Evolutionary conservation across 2,888 invertebrate species (phyloP).

Genomic region (Dicyrtoma fusca): DNA sequence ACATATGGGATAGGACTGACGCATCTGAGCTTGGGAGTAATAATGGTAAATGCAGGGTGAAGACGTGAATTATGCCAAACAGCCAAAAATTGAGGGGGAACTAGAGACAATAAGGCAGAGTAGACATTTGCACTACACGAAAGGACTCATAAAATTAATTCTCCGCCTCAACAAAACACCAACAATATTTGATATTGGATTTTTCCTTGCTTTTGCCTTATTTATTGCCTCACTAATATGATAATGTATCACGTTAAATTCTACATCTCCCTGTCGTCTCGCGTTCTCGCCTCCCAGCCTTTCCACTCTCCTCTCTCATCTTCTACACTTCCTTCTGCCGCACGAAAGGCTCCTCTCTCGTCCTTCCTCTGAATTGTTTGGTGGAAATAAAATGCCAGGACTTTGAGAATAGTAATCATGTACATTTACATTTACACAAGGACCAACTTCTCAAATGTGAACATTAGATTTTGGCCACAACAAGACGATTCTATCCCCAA

Average conservation of each 20-base stretch:
- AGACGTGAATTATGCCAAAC: too few species aligned
- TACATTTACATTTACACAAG: not conserved
- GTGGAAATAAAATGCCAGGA: not conserved
- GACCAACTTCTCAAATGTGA: not conserved
- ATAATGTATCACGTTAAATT: slow-evolving; percentile 27
- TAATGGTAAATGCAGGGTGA: too few species aligned
- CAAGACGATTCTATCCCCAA: slow-evolving; percentile 7
- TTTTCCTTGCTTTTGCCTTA: slow-evolving; percentile 15
- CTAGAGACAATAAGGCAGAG: slow-evolving; percentile 16
- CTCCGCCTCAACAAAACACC: slow-evolving; percentile 18
- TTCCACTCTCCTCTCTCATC: not conserved
- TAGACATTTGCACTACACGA: slow-evolving; percentile 2
- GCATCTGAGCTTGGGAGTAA: too few species aligned
- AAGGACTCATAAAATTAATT: slow-evolving; percentile 25
- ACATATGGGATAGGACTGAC: too few species aligned
- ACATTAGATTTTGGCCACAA: slow-evolving; percentile 9
- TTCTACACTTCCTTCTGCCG: too few species aligned
- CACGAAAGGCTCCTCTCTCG: too few species aligned
- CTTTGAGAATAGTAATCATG: slow-evolving; percentile 11
- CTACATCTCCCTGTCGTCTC: not conserved
- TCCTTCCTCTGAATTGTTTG: not conserved
- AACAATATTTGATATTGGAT: slow-evolving; percentile 31
- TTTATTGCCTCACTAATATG: slow-evolving; percentile 35
- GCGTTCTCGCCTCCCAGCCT: not conserved
- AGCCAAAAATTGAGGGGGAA: slow-evolving; percentile 4